phyloP scores from a whole-genome alignment of 2,113 vertebrate species.

The Oryzias javanicus region DNA sequence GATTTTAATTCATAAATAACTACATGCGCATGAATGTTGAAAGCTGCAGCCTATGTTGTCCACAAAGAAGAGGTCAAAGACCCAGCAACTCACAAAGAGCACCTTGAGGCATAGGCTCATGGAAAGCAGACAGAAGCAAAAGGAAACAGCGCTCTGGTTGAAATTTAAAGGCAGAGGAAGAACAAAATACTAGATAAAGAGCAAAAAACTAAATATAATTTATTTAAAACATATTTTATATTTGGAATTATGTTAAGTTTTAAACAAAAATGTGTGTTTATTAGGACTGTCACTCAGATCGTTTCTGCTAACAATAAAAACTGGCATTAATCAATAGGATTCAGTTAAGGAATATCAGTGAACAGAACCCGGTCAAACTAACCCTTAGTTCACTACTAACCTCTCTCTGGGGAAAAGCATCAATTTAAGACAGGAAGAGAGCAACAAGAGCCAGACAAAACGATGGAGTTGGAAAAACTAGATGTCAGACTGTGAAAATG shows the following conservation, averaged over 20 bases:
- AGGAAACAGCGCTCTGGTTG: too few species aligned
- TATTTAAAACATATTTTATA: neutral
- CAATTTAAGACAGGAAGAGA: slow-evolving; percentile 59
- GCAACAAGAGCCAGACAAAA: slow-evolving; percentile 41
- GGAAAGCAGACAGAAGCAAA: too few species aligned
- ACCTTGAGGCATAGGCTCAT: too few species aligned
- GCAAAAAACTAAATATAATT: slow-evolving; percentile 7
- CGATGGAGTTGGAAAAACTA: slow-evolving; percentile 42
- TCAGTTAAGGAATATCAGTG: slow-evolving; percentile 32
- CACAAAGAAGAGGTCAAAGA: too few species aligned
- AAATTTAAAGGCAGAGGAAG: too few species aligned
- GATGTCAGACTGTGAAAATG: slow-evolving; percentile 34
- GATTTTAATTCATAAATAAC: too few species aligned
- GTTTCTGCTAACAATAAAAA: slow-evolving; percentile 19
- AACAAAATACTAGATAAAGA: neutral
- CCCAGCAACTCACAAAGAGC: too few species aligned
- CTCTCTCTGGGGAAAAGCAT: slow-evolving; percentile 51
- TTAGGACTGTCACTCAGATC: neutral
- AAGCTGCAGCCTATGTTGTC: too few species aligned
- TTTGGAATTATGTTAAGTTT: too few species aligned
- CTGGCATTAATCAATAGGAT: slow-evolving; percentile 31
- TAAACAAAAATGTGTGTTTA: too few species aligned
- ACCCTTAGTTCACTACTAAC: slow-evolving; percentile 51
- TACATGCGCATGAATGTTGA: too few species aligned
- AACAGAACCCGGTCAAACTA: slow-evolving; percentile 31